Evolutionary conservation across 1,140 invertebrate species (phyloP).

Genomic region (Euura lappo): DNA sequence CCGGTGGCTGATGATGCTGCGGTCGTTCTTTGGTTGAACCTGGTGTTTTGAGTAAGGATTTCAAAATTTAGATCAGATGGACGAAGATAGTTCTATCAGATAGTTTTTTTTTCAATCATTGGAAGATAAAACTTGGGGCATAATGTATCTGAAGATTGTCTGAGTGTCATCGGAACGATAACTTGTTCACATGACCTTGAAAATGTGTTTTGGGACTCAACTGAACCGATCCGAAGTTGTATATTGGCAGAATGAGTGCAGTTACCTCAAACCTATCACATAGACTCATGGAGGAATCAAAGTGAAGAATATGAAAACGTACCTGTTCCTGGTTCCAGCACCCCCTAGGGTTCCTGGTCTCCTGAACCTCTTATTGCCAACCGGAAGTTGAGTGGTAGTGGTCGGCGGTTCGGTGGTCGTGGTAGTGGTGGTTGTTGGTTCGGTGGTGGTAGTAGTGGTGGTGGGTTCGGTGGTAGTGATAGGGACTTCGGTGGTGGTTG

Average conservation of each 20-base stretch:
- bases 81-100: background rate
- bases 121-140: background rate
- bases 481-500: constrained; percentile 64
- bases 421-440: constrained; percentile 65
- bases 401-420: constrained; percentile 42
- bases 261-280: too few species aligned
- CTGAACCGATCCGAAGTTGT: too few species aligned
- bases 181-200: background rate
- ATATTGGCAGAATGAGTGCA: too few species aligned
- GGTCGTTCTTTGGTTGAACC: constrained; percentile 40
- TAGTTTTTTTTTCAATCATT: too few species aligned
- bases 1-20: constrained; percentile 23
- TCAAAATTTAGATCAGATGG: constrained; percentile 2
- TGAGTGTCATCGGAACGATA: background rate
- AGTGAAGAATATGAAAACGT: background rate
- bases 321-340: constrained; percentile 47
- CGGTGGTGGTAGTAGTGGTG: constrained; percentile 60
- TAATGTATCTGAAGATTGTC: too few species aligned
- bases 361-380: constrained; percentile 55
- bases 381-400: constrained; percentile 38
- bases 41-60: constrained; percentile 21
- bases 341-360: constrained; percentile 44
- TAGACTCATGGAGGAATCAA: background rate
- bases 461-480: constrained; percentile 62
- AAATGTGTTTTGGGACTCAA: background rate